phyloP scores from a whole-genome alignment of 1,140 invertebrate species.

The Megalopta genalis region DNA sequence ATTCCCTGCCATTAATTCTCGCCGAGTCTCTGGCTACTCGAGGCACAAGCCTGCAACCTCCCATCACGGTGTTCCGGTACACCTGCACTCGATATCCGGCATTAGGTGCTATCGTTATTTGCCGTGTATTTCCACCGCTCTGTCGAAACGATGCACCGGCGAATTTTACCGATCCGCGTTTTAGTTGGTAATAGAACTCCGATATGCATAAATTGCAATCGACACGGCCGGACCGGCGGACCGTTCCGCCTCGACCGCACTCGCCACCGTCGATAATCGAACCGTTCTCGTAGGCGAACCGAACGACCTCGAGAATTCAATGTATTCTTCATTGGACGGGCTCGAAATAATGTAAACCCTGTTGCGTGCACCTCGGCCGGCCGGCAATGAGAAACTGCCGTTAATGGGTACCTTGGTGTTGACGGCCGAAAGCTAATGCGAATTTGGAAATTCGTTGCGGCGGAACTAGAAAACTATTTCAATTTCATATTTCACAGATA shows the following conservation, averaged over 20 bases:
- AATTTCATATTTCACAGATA: too few species aligned
- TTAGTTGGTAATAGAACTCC: conserved; percentile 50
- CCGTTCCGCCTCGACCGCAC: not conserved
- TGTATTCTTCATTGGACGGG: not conserved
- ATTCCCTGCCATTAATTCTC: conserved; percentile 59
- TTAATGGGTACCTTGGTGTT: not conserved
- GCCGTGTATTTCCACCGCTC: conserved; percentile 9
- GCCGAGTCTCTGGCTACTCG: conserved; percentile 39
- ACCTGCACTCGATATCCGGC: conserved; percentile 64
- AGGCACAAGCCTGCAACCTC: conserved; percentile 30
- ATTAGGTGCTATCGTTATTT: conserved; percentile 59
- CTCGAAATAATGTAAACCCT: not conserved
- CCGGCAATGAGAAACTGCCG: not conserved
- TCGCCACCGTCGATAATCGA: conserved; percentile 19
- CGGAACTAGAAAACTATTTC: too few species aligned
- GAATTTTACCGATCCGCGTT: conserved; percentile 57
- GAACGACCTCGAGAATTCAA: conserved; percentile 21
- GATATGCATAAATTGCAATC: conserved; percentile 54
- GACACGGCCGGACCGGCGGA: conserved; percentile 13
- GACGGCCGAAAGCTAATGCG: too few species aligned
- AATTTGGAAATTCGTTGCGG: too few species aligned
- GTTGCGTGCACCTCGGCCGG: not conserved
- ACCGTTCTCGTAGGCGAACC: not conserved
- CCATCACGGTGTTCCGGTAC: conserved; percentile 25
- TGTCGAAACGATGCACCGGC: conserved; percentile 32